Evolutionary conservation across 2,113 vertebrate species (phyloP).

Genomic region (Podarcis raffonei): DNA sequence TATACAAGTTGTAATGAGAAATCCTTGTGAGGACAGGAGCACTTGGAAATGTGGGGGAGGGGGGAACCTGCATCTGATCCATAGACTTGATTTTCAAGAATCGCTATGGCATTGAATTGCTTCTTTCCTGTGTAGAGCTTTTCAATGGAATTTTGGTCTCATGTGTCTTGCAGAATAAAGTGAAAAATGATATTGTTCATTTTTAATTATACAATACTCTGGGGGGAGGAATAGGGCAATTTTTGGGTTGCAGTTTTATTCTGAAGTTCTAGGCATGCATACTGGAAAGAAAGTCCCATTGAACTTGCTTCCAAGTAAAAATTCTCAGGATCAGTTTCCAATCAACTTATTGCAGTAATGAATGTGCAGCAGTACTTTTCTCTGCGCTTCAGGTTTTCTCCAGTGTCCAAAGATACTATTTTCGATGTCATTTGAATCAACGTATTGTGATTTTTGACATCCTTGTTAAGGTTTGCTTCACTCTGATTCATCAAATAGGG

Average conservation of each 20-base stretch:
- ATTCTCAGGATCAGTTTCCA: neutral
- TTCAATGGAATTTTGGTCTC: slow-evolving; percentile 42
- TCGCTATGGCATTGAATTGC: slow-evolving; percentile 36
- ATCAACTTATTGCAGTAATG: slow-evolving; percentile 4
- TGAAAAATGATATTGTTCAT: slow-evolving; percentile 29
- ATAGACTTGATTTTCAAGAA: slow-evolving; percentile 21
- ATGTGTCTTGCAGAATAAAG: slow-evolving; percentile 53
- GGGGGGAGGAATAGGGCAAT: slow-evolving; percentile 46
- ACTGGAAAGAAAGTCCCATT: neutral
- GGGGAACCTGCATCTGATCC: neutral
- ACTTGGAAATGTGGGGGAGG: slow-evolving; percentile 3
- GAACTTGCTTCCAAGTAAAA: neutral
- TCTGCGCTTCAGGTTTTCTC: slow-evolving; percentile 22
- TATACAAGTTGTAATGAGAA: slow-evolving; percentile 18
- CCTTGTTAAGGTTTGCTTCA: neutral
- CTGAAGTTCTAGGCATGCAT: neutral
- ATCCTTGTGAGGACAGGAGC: neutral
- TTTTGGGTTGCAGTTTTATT: slow-evolving; percentile 25
- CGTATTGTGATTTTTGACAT: neutral
- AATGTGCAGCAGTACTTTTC: slow-evolving; percentile 26
- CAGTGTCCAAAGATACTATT: neutral
- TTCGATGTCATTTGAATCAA: neutral
- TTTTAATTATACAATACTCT: slow-evolving; percentile 46
- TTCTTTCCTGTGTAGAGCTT: slow-evolving; percentile 45
- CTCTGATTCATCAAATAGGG: neutral